These are phyloP conservation scores for Cremastinae sp. DNA, from an alignment of 2,888 invertebrate species.

Conservation along the genomic window DNA sequence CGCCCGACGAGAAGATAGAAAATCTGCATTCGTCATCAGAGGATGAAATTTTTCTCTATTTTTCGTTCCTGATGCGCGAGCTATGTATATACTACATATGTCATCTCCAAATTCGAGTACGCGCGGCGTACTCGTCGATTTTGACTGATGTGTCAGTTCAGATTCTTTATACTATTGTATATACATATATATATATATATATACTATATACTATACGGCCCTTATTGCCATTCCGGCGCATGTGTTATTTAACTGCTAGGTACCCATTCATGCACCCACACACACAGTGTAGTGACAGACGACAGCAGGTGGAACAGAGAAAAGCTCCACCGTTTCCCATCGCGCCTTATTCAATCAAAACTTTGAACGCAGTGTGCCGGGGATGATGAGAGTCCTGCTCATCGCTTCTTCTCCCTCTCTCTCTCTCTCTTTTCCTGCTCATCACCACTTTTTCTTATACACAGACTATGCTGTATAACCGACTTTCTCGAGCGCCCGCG, in stretches of 20 bases:
- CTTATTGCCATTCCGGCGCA: too few species aligned
- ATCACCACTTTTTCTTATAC: slow-evolving; percentile 3
- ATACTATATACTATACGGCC: too few species aligned
- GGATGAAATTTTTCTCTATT: slow-evolving; percentile 48
- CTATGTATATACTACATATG: too few species aligned
- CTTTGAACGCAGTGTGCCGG: slow-evolving; percentile 51
- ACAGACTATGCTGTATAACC: slow-evolving; percentile 25
- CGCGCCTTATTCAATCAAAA: slow-evolving; percentile 61
- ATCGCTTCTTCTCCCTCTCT: slow-evolving; percentile 14
- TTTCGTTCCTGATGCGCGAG: slow-evolving; percentile 32
- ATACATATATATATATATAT: too few species aligned
- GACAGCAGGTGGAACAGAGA: slow-evolving; percentile 53
- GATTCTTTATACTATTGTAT: too few species aligned
- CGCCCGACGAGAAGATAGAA: too few species aligned
- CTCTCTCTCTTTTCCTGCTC: slow-evolving; percentile 10
- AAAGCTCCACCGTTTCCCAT: slow-evolving; percentile 29
- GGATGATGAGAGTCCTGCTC: slow-evolving; percentile 28
- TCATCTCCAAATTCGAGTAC: too few species aligned
- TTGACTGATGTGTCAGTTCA: slow-evolving; percentile 60
- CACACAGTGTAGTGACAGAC: too few species aligned
- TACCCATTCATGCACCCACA: slow-evolving; percentile 49
- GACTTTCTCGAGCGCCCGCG: slow-evolving; percentile 63
- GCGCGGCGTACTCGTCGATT: slow-evolving; percentile 42
- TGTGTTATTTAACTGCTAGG: too few species aligned
- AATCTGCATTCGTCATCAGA: slow-evolving; percentile 59